These are phyloP conservation scores for Anthopleura sola DNA, from an alignment of 64 coral and sea anemone species.

Conservation along the genomic window DNA sequence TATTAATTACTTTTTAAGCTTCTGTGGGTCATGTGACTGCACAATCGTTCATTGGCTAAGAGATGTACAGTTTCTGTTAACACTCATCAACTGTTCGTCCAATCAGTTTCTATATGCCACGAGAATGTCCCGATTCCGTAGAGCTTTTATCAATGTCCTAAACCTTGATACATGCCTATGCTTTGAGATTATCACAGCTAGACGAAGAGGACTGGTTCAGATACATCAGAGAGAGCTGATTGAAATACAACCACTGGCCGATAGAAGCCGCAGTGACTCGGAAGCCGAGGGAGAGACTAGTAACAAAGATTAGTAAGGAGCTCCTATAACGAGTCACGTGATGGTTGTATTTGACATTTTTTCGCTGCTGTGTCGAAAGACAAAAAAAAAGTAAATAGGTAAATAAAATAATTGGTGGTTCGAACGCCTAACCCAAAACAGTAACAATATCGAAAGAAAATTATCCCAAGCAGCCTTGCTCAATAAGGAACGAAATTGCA, in stretches of 20 bases:
- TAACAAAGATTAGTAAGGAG: neutral
- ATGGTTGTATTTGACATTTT: no score
- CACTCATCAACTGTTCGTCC: slow-evolving; percentile 69
- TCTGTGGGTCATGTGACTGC: slow-evolving; percentile 66
- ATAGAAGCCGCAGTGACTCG: slow-evolving; percentile 1
- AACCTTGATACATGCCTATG: neutral
- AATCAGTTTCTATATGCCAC: slow-evolving; percentile 94
- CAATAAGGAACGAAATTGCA: no score
- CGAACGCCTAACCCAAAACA: no score
- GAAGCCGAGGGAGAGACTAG: neutral
- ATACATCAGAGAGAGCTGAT: slow-evolving; percentile 14
- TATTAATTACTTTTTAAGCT: slow-evolving; percentile 85
- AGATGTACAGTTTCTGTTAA: slow-evolving; percentile 72
- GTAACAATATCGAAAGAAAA: no score
- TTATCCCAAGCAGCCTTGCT: no score
- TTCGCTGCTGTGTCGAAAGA: no score
- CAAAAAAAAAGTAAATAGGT: no score
- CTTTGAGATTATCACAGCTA: neutral
- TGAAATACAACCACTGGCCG: slow-evolving; percentile 17
- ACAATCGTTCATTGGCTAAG: slow-evolving; percentile 77
- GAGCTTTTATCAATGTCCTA: slow-evolving; percentile 49
- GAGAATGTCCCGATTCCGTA: slow-evolving; percentile 72
- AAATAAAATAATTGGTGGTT: no score
- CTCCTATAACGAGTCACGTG: no score
- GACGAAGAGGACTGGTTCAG: neutral